A percentile compares a stretch with the other conserved stretches of the same genome.
These are phyloP conservation scores for Aradus depressus DNA, from an alignment of 2,888 invertebrate species.

Conservation along the genomic window DNA sequence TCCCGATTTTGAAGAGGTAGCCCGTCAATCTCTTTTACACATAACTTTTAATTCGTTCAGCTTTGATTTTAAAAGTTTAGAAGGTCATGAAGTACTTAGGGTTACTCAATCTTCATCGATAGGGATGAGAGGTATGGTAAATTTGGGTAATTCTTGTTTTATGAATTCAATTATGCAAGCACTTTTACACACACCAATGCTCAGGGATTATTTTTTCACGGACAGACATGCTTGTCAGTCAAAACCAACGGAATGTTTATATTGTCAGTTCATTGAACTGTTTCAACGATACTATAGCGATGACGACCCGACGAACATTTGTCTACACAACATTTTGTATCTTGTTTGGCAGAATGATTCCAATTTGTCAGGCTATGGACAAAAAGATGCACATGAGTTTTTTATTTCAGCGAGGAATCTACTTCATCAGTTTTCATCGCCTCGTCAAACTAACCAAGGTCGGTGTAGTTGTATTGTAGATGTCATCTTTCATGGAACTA, in stretches of 20 bases:
- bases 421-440: slow-evolving; percentile 65
- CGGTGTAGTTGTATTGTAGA: slow-evolving; percentile 93
- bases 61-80: slow-evolving; percentile 2
- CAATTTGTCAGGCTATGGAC: slow-evolving; percentile 84
- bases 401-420: slow-evolving; percentile 91
- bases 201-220: slow-evolving; percentile 89
- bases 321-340: slow-evolving; percentile 78
- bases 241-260: slow-evolving; percentile 55
- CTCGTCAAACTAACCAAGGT: slow-evolving; percentile 37
- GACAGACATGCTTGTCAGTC: slow-evolving; percentile 80
- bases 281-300: slow-evolving; percentile 92
- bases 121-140: slow-evolving; percentile 84
- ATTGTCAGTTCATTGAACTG: slow-evolving; percentile 88
- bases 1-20: slow-evolving; percentile 38
- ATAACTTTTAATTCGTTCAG: slow-evolving; percentile 6
- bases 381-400: slow-evolving; percentile 98
- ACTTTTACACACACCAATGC: slow-evolving; percentile 84
- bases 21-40: neutral
- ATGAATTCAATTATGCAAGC: slow-evolving; percentile 95
- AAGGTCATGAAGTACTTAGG: slow-evolving; percentile 15
- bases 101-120: slow-evolving; percentile 36
- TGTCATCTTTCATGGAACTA: slow-evolving; percentile 89
- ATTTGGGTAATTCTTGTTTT: slow-evolving; percentile 95
- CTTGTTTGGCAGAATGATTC: slow-evolving; percentile 94
- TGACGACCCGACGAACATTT: slow-evolving; percentile 76